phyloP scores from a whole-genome alignment of 92 coral and sea anemone species.

The Epizoanthus fatuus region DNA sequence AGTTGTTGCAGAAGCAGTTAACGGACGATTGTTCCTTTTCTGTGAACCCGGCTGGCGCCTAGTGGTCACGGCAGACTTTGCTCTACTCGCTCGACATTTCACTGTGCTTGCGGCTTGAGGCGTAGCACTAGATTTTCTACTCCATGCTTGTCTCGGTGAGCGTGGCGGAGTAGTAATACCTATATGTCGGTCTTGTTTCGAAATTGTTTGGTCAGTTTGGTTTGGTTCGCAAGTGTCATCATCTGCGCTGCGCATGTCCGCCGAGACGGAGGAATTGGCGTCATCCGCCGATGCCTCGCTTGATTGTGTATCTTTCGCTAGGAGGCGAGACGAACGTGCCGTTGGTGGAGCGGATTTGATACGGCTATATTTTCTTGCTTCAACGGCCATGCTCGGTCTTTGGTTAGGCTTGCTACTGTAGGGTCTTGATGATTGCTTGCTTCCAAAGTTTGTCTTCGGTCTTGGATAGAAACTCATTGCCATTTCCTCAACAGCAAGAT shows the following conservation, averaged over 20 bases:
- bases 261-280: not conserved
- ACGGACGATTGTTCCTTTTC: not conserved
- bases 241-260: not conserved
- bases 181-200: not conserved
- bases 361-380: conserved; percentile 13
- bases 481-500: conserved; percentile 23
- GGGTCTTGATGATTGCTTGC: not conserved
- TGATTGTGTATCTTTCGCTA: not conserved
- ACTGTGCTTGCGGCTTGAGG: not conserved
- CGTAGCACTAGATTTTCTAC: not conserved
- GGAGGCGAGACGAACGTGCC: conserved; percentile 1
- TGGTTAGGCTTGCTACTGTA: conserved; percentile 6
- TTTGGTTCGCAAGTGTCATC: not conserved
- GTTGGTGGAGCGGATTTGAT: conserved; percentile 34
- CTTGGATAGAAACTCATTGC: conserved; percentile 37
- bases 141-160: conserved; percentile 21
- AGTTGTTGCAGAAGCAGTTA: conserved; percentile 8
- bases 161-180: not conserved
- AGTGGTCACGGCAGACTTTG: conserved; percentile 30
- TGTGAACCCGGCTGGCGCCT: not conserved
- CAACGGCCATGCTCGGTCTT: not conserved
- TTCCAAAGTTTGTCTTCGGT: not conserved
- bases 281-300: not conserved
- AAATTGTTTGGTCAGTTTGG: not conserved
- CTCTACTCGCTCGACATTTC: not conserved